These are phyloP conservation scores for Sander vitreus DNA, from an alignment of 2,113 vertebrate genomes.

Conservation along the genomic window DNA sequence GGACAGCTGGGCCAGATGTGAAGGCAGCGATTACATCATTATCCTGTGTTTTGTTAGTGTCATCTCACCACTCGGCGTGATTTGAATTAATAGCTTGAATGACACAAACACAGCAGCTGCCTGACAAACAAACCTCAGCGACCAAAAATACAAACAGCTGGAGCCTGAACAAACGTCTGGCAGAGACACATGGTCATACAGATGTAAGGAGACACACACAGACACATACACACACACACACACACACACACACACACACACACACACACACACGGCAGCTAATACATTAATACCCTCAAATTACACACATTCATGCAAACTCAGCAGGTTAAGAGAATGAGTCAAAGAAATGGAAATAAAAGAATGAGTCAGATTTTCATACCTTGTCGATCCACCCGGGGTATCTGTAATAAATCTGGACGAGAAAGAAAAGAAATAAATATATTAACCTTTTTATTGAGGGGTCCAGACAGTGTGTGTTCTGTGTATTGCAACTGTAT, in stretches of 20 bases:
- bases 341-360: neutral
- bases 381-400: neutral
- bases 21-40: slow-evolving; percentile 61
- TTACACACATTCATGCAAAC: slow-evolving; percentile 8
- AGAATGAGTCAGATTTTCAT: neutral
- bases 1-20: slow-evolving; percentile 64
- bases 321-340: neutral
- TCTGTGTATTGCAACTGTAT: too few species aligned
- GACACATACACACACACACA: neutral
- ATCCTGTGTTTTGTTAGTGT: slow-evolving; percentile 59
- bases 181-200: neutral
- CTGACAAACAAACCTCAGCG: slow-evolving; percentile 46
- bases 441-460: neutral
- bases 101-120: slow-evolving; percentile 53
- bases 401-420: neutral
- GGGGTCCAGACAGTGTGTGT: neutral
- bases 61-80: slow-evolving; percentile 20
- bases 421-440: neutral
- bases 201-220: slow-evolving; percentile 17
- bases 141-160: slow-evolving; percentile 76
- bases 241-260: neutral
- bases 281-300: slow-evolving; percentile 5
- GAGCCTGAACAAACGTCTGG: slow-evolving; percentile 39
- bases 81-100: slow-evolving; percentile 52
- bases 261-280: neutral